Conservation (phyloP, 1,140 invertebrate species). For the Aporrectodea caliginosa region DNA sequence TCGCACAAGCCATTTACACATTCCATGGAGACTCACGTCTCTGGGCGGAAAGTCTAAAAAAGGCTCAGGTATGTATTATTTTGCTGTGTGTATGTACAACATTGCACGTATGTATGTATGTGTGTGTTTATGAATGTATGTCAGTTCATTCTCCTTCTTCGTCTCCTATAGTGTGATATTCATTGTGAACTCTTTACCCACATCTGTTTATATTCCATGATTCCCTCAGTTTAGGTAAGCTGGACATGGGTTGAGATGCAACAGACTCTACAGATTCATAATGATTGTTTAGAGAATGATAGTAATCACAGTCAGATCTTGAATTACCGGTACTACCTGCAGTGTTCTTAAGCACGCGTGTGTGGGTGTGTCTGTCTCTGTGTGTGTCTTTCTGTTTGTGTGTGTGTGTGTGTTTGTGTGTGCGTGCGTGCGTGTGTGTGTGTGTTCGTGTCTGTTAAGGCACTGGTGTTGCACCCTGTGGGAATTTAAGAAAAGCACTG, state of each 20-base stretch:
- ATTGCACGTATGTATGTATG: not conserved
- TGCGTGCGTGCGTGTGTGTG: not conserved
- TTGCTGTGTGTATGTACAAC: not conserved
- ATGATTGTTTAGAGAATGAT: too few species aligned
- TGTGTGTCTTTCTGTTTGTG: not conserved
- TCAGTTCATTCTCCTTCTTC: too few species aligned
- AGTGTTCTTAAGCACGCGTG: too few species aligned
- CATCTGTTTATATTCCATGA: not conserved
- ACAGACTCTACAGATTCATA: not conserved
- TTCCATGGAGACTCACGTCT: slow-evolving; percentile 59
- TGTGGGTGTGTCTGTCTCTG: not conserved
- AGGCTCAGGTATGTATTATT: slow-evolving; percentile 63
- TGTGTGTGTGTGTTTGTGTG: not conserved
- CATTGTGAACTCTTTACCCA: not conserved
- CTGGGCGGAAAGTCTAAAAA: slow-evolving; percentile 65
- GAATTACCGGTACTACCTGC: too few species aligned
- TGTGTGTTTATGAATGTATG: too few species aligned
- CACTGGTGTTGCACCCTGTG: too few species aligned
- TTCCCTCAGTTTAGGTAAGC: not conserved
- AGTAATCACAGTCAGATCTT: too few species aligned
- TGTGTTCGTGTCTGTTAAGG: not conserved
- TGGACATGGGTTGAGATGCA: too few species aligned
- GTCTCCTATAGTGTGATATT: not conserved
- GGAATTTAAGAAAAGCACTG: not conserved
- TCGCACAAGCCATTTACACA: slow-evolving; percentile 71